phyloP scores from a whole-genome alignment of 2,797 vertebrate genomes.

The Otolemur crassicaudatus region DNA sequence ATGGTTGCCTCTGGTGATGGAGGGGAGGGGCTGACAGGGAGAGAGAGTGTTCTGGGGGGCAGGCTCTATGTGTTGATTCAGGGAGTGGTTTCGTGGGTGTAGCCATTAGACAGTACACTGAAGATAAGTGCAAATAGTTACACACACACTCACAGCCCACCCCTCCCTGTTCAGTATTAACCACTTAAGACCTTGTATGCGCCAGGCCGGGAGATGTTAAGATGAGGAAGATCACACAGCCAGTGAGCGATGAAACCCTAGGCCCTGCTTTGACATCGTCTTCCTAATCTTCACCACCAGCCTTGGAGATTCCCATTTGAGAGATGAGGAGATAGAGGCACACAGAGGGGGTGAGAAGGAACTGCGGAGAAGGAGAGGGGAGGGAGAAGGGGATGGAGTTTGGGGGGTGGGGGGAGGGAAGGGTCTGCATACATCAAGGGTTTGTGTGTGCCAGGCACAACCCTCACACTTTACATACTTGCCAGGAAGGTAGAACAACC shows the following conservation, averaged over 20 bases:
- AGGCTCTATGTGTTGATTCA: background rate
- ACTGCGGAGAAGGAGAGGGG: background rate
- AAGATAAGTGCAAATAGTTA: background rate
- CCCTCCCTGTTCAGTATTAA: background rate
- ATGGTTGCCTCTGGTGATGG: background rate
- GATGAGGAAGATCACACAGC: accelerated
- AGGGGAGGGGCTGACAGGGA: background rate
- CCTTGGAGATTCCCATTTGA: background rate
- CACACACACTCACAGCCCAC: no score
- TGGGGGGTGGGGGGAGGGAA: background rate
- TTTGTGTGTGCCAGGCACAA: accelerated
- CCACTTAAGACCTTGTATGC: accelerated
- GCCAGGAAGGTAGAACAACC: accelerated
- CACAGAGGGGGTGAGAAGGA: background rate
- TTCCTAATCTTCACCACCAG: background rate
- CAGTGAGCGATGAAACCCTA: background rate
- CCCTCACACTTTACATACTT: accelerated
- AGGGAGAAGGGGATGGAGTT: background rate
- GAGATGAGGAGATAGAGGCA: background rate
- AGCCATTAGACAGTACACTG: background rate
- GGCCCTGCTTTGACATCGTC: background rate
- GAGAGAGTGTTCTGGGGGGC: background rate
- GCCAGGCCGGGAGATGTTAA: accelerated
- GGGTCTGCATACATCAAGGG: accelerated
- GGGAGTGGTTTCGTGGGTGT: background rate